Evolutionary conservation across 2,888 invertebrate species (phyloP).

Genomic region (Drosophila formosana): DNA sequence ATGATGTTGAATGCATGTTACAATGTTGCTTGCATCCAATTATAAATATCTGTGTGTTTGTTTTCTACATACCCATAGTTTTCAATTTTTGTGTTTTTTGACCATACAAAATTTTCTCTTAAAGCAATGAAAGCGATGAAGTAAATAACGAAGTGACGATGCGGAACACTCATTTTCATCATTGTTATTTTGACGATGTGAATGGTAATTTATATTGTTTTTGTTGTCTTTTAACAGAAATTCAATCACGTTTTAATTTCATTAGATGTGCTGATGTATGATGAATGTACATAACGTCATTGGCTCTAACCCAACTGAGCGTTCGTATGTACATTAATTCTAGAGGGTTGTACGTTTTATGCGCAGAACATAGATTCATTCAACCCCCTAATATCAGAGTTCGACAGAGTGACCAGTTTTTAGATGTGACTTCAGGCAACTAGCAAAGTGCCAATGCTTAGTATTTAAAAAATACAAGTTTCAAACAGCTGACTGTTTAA

Average conservation of each 20-base stretch:
- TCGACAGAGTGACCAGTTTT: slow-evolving; percentile 7
- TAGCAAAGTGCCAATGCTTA: not conserved
- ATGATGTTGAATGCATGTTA: not conserved
- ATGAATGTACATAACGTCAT: slow-evolving; percentile 6
- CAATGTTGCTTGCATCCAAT: not conserved
- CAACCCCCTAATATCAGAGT: slow-evolving; percentile 4
- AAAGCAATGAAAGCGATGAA: slow-evolving; percentile 7
- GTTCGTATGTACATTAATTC: not conserved
- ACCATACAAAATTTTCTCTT: not conserved
- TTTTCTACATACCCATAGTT: slow-evolving; percentile 31
- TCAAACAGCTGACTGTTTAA: not conserved
- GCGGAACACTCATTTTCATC: slow-evolving; percentile 11
- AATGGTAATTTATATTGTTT: not conserved
- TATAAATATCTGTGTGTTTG: not conserved
- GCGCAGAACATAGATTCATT: slow-evolving; percentile 9
- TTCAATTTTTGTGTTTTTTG: slow-evolving; percentile 23
- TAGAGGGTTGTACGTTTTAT: slow-evolving; percentile 16
- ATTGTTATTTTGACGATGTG: not conserved
- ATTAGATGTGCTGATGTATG: slow-evolving; percentile 8
- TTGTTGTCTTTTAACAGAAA: not conserved
- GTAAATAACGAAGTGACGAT: slow-evolving; percentile 7
- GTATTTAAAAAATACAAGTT: not conserved
- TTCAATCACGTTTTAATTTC: slow-evolving; percentile 5
- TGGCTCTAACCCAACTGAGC: slow-evolving; percentile 1
- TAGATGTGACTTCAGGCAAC: not conserved